Evolutionary conservation across 2,888 invertebrate genomes (phyloP).

Genomic region (Cerastoderma edule): DNA sequence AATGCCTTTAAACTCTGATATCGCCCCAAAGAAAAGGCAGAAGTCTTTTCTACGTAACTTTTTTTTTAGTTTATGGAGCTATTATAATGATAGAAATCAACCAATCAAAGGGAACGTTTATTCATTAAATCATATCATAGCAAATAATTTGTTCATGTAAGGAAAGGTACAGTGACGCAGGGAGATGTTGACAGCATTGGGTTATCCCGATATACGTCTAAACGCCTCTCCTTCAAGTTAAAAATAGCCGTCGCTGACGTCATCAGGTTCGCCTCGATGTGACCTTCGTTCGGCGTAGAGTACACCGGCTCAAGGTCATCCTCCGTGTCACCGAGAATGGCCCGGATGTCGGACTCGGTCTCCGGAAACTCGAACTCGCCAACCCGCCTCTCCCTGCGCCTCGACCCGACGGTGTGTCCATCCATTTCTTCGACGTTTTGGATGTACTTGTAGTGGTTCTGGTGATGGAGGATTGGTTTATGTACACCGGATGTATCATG

Average conservation of each 20-base stretch:
- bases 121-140: too few species aligned
- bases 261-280: conserved; percentile 26
- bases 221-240: conserved; percentile 49
- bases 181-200: conserved; percentile 14
- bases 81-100: too few species aligned
- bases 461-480: conserved; percentile 49
- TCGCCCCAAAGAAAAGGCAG: too few species aligned
- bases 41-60: too few species aligned
- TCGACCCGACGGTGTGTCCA: conserved; percentile 27
- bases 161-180: conserved; percentile 23
- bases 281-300: conserved; percentile 49
- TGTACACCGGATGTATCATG: conserved; percentile 52
- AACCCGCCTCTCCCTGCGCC: conserved; percentile 31
- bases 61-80: too few species aligned
- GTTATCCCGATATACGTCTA: conserved; percentile 58
- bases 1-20: too few species aligned
- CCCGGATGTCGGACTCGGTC: conserved; percentile 40
- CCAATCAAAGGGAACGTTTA: too few species aligned
- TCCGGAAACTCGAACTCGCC: conserved; percentile 43
- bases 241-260: conserved; percentile 64
- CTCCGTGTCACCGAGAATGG: conserved; percentile 60
- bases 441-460: conserved; percentile 60
- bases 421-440: conserved; percentile 33
- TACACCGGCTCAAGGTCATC: conserved; percentile 62
- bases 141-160: too few species aligned